Evolutionary conservation across 2,797 vertebrate species (phyloP), one percentile per base, ranked within the genome.

Genomic region (Moxostoma hubbsi): DNA sequence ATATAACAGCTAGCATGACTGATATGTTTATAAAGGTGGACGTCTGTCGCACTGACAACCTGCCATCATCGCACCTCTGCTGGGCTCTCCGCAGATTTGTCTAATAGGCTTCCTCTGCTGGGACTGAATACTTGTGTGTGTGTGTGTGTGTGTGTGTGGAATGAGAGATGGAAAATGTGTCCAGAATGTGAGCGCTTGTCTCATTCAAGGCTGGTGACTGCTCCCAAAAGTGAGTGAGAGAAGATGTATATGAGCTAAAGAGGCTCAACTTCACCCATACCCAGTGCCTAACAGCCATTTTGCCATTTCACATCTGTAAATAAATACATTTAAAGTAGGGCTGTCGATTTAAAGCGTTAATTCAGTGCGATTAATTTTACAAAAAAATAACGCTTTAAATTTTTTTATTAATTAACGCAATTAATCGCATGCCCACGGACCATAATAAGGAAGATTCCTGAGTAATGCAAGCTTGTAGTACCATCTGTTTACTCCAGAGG

Each of bases 1-100:
- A 90, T 87, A 88, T 87, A 88, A 93, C 89, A 93, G 91, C 90
- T 88, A 83, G 91, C 93, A 92, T 93, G 92, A 94, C 93, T 93
- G 93, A 93, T 94, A 93, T 90, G 92, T 94, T 93, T 93, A 93
- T 92, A 92, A 86, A 87, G 82, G 73, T 86, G 83, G 86, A 84
- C 86, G 86, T 84, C 87, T 86, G 85, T 87, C 83, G 84, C 79
- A 83, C 77, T 92, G 91, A 93, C 91, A 93, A 91, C 89, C 87
- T 89, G 89, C 88, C 89, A 90, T 90, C 87, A 83, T 73, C 81
- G 89, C 83, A 90, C 89, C 88, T 93, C 89, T 54, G 54, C 87
- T 81, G 82, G 86, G 89, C 87, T 90, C 89, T 88, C 88, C 86
- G 86, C 91, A 91, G 86, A 92, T 93, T 91, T 92, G 89, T 91